phyloP scores from a whole-genome alignment of 53 echinoderm and acorn worm species.

The Pentamera pediparva region DNA sequence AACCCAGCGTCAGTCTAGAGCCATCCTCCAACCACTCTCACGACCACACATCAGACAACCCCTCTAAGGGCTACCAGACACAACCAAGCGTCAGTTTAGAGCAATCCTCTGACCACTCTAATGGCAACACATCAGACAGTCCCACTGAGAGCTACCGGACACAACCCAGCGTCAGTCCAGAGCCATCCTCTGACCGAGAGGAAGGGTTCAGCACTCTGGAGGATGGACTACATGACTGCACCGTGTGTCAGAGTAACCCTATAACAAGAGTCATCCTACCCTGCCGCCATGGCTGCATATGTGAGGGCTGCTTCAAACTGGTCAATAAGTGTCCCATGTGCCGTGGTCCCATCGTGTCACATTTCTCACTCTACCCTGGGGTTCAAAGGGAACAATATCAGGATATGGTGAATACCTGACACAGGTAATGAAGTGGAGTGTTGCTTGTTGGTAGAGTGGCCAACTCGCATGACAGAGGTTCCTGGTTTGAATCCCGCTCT shows the following conservation, averaged over 20 bases:
- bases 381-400: not conserved
- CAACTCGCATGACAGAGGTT: too few relatives aligned
- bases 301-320: slow-evolving; percentile 59
- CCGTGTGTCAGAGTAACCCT: slow-evolving; percentile 74
- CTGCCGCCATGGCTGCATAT: slow-evolving; percentile 80
- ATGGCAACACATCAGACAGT: not conserved
- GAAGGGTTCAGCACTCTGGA: not conserved
- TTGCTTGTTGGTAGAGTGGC: too few relatives aligned
- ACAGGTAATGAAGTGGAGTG: too few relatives aligned
- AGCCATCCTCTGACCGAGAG: not conserved
- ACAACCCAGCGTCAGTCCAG: not conserved
- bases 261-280: slow-evolving; percentile 72
- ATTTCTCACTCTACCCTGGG: slow-evolving; percentile 39
- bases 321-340: slow-evolving; percentile 86
- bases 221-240: slow-evolving; percentile 43
- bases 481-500: too few relatives aligned
- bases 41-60: not conserved
- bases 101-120: too few relatives aligned
- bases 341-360: slow-evolving; percentile 55
- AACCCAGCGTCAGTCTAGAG: not conserved
- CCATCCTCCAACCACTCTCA: not conserved
- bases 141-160: not conserved
- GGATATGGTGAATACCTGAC: not conserved
- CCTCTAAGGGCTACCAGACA: not conserved
- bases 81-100: not conserved